Conservation (phyloP, 2,113 vertebrate genomes). For the Cyanoliseus patagonus region DNA sequence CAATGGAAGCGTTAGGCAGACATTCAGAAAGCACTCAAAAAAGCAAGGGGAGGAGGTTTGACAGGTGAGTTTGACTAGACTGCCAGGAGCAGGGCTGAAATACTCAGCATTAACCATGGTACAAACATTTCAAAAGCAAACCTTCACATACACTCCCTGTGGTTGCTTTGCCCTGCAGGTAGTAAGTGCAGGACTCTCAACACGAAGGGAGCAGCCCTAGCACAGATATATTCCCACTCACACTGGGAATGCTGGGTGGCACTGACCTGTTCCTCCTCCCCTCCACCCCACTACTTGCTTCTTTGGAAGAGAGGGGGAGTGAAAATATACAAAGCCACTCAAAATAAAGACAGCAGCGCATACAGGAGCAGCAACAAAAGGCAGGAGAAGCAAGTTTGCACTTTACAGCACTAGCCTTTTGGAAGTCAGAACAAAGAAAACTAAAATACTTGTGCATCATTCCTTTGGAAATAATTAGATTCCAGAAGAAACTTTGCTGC, state of each 20-base stretch:
- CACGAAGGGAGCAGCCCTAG: background rate
- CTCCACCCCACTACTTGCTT: background rate
- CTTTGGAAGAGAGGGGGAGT: accelerated
- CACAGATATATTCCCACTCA: accelerated
- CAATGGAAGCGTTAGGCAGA: background rate
- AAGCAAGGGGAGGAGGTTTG: background rate
- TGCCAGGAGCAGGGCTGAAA: background rate
- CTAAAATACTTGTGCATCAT: background rate
- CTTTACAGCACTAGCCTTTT: background rate
- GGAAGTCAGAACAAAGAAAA: background rate
- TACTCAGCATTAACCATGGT: accelerated
- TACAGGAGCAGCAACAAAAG: background rate
- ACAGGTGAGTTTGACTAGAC: background rate
- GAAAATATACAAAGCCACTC: background rate
- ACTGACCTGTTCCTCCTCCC: background rate
- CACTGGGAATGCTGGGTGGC: background rate
- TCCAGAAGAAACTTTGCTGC: background rate
- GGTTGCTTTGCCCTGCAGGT: too few relatives aligned
- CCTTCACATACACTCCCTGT: background rate
- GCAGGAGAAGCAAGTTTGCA: background rate
- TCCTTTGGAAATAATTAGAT: background rate
- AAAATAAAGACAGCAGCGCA: background rate
- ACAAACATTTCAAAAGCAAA: background rate
- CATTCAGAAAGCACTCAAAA: background rate
- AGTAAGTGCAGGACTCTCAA: background rate